phyloP scores from a whole-genome alignment of 2,113 vertebrate genomes.

The Prunella himalayana region DNA sequence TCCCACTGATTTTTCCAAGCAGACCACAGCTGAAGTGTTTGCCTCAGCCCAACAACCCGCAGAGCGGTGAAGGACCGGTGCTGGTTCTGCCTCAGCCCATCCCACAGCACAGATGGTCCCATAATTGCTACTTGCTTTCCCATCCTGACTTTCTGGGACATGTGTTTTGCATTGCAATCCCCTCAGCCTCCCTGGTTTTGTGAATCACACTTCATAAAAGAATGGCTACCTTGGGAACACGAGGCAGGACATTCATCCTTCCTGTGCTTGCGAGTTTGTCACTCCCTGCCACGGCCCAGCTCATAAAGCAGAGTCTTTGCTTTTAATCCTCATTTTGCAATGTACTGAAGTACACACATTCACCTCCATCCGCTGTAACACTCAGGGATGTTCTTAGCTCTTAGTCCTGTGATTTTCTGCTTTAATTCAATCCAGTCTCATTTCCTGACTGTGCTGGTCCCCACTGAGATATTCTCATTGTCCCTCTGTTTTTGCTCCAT shows the following conservation, averaged over 20 bases:
- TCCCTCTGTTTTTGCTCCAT: background rate
- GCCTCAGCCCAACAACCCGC: background rate
- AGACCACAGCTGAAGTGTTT: background rate
- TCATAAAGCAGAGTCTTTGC: background rate
- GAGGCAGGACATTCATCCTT: background rate
- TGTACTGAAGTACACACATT: background rate
- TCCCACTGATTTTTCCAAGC: background rate
- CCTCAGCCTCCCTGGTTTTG: constrained; percentile 6
- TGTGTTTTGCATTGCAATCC: constrained; percentile 5
- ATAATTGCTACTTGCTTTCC: constrained; percentile 7
- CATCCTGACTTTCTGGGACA: constrained; percentile 8
- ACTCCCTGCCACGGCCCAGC: background rate
- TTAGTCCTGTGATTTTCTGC: background rate
- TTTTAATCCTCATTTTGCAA: background rate
- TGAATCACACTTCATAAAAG: constrained; percentile 54
- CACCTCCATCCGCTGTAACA: background rate
- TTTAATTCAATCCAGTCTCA: background rate
- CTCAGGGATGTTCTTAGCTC: background rate
- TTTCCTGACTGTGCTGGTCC: background rate
- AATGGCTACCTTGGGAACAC: constrained; percentile 3
- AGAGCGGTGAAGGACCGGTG: fast-evolving
- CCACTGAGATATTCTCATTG: background rate
- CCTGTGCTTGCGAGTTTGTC: background rate
- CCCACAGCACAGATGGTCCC: constrained; percentile 9
- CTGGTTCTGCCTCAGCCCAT: background rate